phyloP scores from a whole-genome alignment of 2,113 vertebrate genomes.

The Oreochromis niloticus region DNA sequence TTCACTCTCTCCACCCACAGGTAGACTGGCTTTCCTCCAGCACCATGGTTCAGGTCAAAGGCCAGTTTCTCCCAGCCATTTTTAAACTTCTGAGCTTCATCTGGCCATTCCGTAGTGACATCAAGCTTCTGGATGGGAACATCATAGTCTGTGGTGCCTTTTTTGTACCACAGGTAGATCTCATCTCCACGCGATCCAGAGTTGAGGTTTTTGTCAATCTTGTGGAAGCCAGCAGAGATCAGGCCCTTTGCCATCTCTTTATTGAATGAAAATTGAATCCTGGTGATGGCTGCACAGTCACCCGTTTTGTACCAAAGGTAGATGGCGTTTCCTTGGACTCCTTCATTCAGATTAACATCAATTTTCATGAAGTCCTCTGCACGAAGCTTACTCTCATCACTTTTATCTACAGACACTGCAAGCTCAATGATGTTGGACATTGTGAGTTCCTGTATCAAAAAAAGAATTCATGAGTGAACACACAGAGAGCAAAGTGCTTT shows the following conservation, averaged over 20 bases:
- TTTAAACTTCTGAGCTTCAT: background rate
- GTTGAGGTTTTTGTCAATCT: too few species aligned
- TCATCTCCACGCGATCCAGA: background rate
- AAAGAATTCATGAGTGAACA: background rate
- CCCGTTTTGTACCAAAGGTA: too few species aligned
- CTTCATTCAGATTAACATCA: background rate
- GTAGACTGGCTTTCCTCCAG: background rate
- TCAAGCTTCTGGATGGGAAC: background rate
- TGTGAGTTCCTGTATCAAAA: background rate
- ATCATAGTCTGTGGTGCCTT: background rate
- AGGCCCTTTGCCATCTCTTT: background rate
- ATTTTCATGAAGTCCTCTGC: background rate
- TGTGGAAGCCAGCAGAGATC: background rate
- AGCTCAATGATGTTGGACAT: background rate
- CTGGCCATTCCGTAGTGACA: background rate
- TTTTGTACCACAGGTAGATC: background rate
- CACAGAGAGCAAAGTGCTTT: too few species aligned
- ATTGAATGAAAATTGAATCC: background rate
- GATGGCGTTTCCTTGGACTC: too few species aligned
- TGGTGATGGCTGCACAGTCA: background rate
- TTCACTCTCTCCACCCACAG: background rate
- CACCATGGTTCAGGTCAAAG: background rate
- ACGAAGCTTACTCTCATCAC: background rate
- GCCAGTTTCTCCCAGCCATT: background rate
- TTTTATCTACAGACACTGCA: background rate